Conservation (phyloP, 2,888 invertebrate genomes). For the Drosophila mercatorum region DNA sequence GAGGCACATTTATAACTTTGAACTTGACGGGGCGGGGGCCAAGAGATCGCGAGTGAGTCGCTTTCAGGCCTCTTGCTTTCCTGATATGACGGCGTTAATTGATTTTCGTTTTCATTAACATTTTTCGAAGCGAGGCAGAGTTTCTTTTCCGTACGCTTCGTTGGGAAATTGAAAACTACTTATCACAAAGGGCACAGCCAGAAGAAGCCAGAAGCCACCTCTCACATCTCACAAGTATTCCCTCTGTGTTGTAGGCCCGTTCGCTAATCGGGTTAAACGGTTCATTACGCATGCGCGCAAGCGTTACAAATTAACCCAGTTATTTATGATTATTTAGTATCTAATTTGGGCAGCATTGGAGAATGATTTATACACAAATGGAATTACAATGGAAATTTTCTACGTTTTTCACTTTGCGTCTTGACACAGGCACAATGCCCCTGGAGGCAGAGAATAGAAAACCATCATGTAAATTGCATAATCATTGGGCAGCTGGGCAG, state of each 20-base stretch:
- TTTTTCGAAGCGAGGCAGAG: slow-evolving; percentile 28
- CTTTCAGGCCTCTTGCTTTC: slow-evolving; percentile 22
- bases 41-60: slow-evolving; percentile 38
- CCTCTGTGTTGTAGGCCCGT: slow-evolving; percentile 1
- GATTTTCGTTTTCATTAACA: slow-evolving; percentile 72
- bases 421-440: background rate
- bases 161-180: slow-evolving; percentile 43
- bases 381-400: slow-evolving; percentile 13
- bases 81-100: slow-evolving; percentile 74
- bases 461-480: slow-evolving; percentile 71
- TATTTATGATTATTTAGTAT: slow-evolving; percentile 75
- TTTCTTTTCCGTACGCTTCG: slow-evolving; percentile 39
- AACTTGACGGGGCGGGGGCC: slow-evolving; percentile 74
- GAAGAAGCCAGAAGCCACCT: background rate
- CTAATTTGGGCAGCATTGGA: slow-evolving; percentile 49
- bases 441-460: slow-evolving; percentile 20
- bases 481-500: slow-evolving; percentile 60
- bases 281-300: slow-evolving; percentile 76
- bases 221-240: slow-evolving; percentile 19
- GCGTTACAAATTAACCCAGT: slow-evolving; percentile 82
- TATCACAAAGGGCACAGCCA: slow-evolving; percentile 19
- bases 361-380: slow-evolving; percentile 63
- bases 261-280: slow-evolving; percentile 69
- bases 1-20: slow-evolving; percentile 78
- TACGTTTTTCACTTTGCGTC: background rate